Evolutionary conservation across 1,140 invertebrate genomes (phyloP).

Genomic region (Drosophila chauvacae): DNA sequence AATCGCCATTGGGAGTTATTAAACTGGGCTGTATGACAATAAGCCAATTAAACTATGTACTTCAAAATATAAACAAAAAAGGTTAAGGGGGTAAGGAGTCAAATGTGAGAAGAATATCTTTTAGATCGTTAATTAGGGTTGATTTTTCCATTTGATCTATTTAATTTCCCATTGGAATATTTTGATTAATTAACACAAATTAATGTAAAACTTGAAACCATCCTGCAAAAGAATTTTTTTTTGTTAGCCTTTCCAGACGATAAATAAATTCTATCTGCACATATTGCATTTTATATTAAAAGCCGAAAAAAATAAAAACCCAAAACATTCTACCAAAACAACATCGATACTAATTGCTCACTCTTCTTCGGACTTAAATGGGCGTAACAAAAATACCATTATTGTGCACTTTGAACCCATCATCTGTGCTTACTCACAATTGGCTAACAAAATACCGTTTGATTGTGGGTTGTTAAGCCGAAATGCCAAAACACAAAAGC

Average conservation of each 20-base stretch:
- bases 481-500: slow-evolving; percentile 38
- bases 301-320: not conserved
- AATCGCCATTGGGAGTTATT: too few species aligned
- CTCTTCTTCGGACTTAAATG: slow-evolving; percentile 1
- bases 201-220: not conserved
- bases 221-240: not conserved
- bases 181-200: not conserved
- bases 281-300: not conserved
- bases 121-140: too few species aligned
- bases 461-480: slow-evolving; percentile 14
- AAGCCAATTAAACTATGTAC: too few species aligned
- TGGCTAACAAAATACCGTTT: slow-evolving; percentile 19
- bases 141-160: too few species aligned
- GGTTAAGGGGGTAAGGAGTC: too few species aligned
- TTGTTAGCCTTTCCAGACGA: not conserved
- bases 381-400: slow-evolving; percentile 15
- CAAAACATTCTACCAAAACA: not conserved
- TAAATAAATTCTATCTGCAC: too few species aligned
- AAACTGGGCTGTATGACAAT: too few species aligned
- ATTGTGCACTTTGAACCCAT: slow-evolving; percentile 29
- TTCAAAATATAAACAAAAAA: too few species aligned
- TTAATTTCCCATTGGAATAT: not conserved
- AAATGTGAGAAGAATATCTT: too few species aligned
- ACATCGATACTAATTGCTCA: slow-evolving; percentile 3
- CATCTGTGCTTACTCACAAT: slow-evolving; percentile 44